These are phyloP conservation scores for Nematolebias whitei DNA, from an alignment of 2,113 vertebrate species.

Conservation along the genomic window DNA sequence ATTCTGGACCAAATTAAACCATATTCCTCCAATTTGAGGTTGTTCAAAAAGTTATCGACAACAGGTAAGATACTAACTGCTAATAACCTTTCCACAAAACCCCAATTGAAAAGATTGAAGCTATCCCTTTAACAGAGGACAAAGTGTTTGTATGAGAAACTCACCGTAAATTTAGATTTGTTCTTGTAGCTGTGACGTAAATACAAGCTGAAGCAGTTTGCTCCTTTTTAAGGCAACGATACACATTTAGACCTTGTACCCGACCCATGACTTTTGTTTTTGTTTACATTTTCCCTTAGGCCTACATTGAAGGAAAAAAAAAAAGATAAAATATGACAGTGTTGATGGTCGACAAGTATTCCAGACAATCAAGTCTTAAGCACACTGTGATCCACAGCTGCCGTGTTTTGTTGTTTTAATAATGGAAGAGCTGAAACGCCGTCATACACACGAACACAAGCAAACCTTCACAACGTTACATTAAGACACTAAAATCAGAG, in stretches of 20 bases:
- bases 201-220: constrained; percentile 28
- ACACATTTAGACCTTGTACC: constrained; percentile 4
- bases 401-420: constrained; percentile 22
- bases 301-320: background rate
- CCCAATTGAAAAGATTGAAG: too few relatives aligned
- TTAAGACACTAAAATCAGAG: constrained; percentile 71
- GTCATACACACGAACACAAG: constrained; percentile 47
- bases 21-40: background rate
- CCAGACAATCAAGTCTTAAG: constrained; percentile 14
- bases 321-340: constrained; percentile 29
- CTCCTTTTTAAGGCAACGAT: constrained; percentile 56
- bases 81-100: too few relatives aligned
- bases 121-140: too few relatives aligned
- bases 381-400: constrained; percentile 30
- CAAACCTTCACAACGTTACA: constrained; percentile 53
- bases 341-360: constrained; percentile 33
- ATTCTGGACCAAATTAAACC: background rate
- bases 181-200: constrained; percentile 12
- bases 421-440: constrained; percentile 64
- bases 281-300: constrained; percentile 6
- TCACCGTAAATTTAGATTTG: background rate
- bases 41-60: constrained; percentile 1
- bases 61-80: background rate
- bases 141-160: background rate
- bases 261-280: constrained; percentile 3